These are phyloP conservation scores for Enteromius trimaculatus DNA, from an alignment of 2,797 vertebrate species.

Conservation along the genomic window DNA sequence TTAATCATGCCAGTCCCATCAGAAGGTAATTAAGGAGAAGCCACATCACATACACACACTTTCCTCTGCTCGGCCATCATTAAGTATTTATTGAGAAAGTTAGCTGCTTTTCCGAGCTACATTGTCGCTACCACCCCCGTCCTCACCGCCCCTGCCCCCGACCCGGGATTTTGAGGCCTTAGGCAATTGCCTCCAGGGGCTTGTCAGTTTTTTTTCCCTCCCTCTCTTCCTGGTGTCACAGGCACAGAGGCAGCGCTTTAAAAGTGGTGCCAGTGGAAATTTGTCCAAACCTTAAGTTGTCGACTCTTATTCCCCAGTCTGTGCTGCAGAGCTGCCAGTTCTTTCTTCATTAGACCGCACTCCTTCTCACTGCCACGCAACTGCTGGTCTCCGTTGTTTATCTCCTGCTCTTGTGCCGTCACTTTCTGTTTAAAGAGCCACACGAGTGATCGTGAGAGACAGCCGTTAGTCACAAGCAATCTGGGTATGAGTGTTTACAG, in stretches of 20 bases:
- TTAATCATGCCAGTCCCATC: conserved; percentile 98
- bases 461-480: conserved; percentile 53
- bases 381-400: conserved; percentile 79
- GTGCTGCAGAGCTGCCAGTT: conserved; percentile 82
- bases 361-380: conserved; percentile 80
- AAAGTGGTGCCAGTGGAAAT: conserved; percentile 67
- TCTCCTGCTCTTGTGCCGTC: conserved; percentile 81
- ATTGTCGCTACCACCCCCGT: conserved; percentile 44
- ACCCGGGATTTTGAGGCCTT: conserved; percentile 79
- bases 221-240: conserved; percentile 68
- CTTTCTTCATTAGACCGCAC: conserved; percentile 81
- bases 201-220: conserved; percentile 74
- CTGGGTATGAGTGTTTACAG: conserved; percentile 28
- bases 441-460: conserved; percentile 31
- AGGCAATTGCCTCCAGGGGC: conserved; percentile 81
- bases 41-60: conserved; percentile 83
- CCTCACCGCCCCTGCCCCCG: conserved; percentile 37
- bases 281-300: conserved; percentile 86
- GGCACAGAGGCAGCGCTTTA: conserved; percentile 74
- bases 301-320: conserved; percentile 85
- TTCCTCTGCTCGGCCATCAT: conserved; percentile 83
- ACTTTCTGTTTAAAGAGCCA: conserved; percentile 75
- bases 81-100: conserved; percentile 97
- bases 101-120: conserved; percentile 83
- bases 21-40: conserved; percentile 95